Evolutionary conservation across 1,140 invertebrate species (phyloP).

Genomic region (Vanessa atalanta): DNA sequence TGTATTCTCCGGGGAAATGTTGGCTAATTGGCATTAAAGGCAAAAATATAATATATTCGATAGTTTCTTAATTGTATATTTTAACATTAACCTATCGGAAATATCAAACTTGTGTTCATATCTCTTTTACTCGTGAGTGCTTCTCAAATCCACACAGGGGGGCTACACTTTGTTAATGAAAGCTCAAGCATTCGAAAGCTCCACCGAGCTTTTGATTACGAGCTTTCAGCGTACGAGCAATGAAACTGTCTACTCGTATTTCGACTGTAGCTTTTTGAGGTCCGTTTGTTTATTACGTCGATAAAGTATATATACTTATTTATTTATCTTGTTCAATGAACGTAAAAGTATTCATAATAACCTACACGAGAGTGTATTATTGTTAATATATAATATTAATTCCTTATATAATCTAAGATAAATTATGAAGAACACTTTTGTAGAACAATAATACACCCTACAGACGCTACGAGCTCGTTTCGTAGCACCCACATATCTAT

Average conservation of each 20-base stretch:
- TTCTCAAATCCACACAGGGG: conserved; percentile 2
- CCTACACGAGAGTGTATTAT: too few relatives aligned
- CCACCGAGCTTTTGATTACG: conserved; percentile 5
- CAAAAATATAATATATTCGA: too few relatives aligned
- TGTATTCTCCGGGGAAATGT: too few relatives aligned
- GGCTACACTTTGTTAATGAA: conserved; percentile 5
- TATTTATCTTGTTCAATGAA: background rate
- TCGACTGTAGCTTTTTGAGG: conserved; percentile 3
- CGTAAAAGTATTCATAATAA: background rate
- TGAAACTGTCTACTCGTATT: conserved; percentile 6
- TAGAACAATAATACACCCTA: too few relatives aligned
- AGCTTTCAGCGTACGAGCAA: conserved; percentile 1
- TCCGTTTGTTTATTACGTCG: background rate
- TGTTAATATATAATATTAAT: too few relatives aligned
- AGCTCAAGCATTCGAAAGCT: conserved; percentile 4
- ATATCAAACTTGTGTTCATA: background rate
- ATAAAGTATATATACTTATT: background rate
- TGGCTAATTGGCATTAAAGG: too few relatives aligned
- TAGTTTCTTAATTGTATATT: too few relatives aligned
- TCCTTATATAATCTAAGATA: too few relatives aligned
- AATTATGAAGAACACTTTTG: too few relatives aligned
- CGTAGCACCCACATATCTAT: too few relatives aligned
- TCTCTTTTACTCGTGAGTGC: background rate
- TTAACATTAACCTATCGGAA: background rate
- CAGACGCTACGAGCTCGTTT: too few relatives aligned